phyloP scores from a whole-genome alignment of 2,797 vertebrate genomes.

The Oophaga sylvatica region DNA sequence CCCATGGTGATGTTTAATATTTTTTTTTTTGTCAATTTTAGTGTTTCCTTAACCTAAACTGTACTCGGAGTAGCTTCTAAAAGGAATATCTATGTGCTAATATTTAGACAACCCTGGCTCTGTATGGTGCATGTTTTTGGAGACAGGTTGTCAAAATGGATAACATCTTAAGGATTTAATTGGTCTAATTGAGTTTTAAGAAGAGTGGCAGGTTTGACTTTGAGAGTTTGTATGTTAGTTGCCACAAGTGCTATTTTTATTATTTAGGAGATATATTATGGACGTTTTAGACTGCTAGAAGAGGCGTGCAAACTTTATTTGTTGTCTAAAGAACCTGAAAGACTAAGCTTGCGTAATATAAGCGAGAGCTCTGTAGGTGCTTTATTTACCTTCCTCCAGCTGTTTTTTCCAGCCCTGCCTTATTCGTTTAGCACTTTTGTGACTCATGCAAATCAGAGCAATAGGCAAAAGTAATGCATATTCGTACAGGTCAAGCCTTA shows the following conservation, averaged over 20 bases:
- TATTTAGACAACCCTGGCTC: background rate
- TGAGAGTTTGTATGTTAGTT: background rate
- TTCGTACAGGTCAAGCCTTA: background rate
- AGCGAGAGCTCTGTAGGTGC: background rate
- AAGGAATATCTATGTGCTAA: background rate
- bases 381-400: background rate
- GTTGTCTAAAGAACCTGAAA: background rate
- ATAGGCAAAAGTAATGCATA: background rate
- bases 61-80: background rate
- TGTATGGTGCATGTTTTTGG: background rate
- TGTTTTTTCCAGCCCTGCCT: slow-evolving; percentile 19
- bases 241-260: too few species aligned
- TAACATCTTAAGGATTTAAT: background rate
- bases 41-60: background rate
- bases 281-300: background rate
- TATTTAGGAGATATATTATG: background rate
- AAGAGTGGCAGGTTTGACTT: background rate
- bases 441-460: slow-evolving; percentile 17
- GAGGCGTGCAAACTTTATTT: background rate
- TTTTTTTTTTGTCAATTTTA: background rate
- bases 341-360: background rate
- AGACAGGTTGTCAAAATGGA: background rate
- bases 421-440: slow-evolving; percentile 44
- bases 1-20: background rate
- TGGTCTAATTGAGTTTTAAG: background rate